Base-by-base conservation (phyloP, 2,797 vertebrate genomes). In the Halcyon badia region DNA sequence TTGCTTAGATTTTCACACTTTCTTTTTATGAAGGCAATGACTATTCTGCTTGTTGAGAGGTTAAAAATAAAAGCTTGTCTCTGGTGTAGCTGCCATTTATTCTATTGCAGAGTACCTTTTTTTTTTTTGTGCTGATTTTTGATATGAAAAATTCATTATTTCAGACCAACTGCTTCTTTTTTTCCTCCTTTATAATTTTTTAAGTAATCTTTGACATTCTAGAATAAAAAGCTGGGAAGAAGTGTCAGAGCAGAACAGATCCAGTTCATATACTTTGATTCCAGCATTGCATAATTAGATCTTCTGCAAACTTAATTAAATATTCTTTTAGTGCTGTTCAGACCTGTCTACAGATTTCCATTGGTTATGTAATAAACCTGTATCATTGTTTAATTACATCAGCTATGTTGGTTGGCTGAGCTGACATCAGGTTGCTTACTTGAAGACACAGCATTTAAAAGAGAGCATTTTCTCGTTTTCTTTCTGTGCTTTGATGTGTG, bases 231-330 rank as follows among this genome's bases (percentile, higher is more conserved):
- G 83, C 58, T 90, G 33, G 61, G 77, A 92, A 69, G 48, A 90
- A 87, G 64, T 90, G 87, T 52, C 92, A 80, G 75, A 87, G 49
- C 80, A 84, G 90, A 95, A 62, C 77, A 82, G 86, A 95, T 87
- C 73, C 62, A 70, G 56, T 91, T 91, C 10, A 0, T 60, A 66
- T 30, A 16, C 65, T 89, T 86, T 78, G 57, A 76, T 95, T 92
- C 28, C 60, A 92, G 61, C 35, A 24, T 82, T 83, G 76, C 85
- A 73, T 97, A 97, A 97, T 97, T 95, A 95, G 83, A 90, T 91
- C 83, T 91, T 87, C 68, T 79, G 56, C 58, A 83, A 83, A 93
- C 60, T 91, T 96, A 97, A 96, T 96, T 96, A 95, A 97, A 97
- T 94, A 77, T 90, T 88, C 87, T 92, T 92, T 91, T 87, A 88